Evolutionary conservation across 2,113 vertebrate genomes (phyloP), one percentile per base, ranked within the genome.

Genomic region (Pangasianodon gigas): DNA sequence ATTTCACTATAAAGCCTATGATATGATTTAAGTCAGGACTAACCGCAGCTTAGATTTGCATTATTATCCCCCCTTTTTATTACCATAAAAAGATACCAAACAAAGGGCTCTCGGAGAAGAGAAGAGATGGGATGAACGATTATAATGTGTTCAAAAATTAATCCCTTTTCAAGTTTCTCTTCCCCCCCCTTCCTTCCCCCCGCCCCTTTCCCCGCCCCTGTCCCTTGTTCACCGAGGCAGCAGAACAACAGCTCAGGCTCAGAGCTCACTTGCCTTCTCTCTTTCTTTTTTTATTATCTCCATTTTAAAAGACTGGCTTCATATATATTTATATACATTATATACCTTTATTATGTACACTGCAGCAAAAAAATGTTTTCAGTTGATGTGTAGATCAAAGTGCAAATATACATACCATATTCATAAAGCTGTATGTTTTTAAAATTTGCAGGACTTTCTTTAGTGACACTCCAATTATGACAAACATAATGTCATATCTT

Each of bases 321-420:
- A 52, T 56, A 62, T 81, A 29, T 14, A 80, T 29, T n/a, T 91
- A 90, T 88, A 84, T 88, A 91, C 89, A 90, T 84, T 80, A 87
- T 80, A 89, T 65, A 89, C 52, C 67, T 91, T 51, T 74, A 87
- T 84, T 89, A 90, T 90, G 41, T 92, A 92, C 89, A 92, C 75
- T 69, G 87, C 85, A 90, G 67, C 82, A 88, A 87, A 29, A 58
- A 65, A 69, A 32, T 24, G n/a, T 86, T 80, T 82, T 79, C 84
- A 83, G 48, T 85, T 24, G n/a, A 80, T 79, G 58, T 89, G 54
- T 54, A 88, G 37, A 62, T 87, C 89, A 87, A 83, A 90, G 89
- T 89, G 91, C 89, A 92, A 90, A 90, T 90, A 90, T 92, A 90
- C 89, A 90, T 84, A 58, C 69, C 82, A 87, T 89, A 90, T 89